Evolutionary conservation across 1,140 invertebrate species (phyloP).

Genomic region (Heliconius melpomene): DNA sequence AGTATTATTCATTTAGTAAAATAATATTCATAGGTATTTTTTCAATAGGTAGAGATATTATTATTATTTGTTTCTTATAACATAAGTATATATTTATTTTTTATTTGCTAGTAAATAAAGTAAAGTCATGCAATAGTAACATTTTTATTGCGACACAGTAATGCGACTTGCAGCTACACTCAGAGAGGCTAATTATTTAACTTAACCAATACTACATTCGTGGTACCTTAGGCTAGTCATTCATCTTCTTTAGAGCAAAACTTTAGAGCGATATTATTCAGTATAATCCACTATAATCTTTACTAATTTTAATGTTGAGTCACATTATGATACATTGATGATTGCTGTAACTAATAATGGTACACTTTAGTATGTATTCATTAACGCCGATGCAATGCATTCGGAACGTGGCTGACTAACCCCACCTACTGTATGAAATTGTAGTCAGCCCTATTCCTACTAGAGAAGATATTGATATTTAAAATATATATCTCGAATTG

Average conservation of each 20-base stretch:
- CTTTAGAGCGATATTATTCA: background rate
- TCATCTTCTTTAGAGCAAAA: background rate
- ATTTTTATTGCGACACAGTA: background rate
- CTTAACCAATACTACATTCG: background rate
- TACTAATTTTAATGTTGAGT: background rate
- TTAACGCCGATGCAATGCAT: background rate
- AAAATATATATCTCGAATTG: background rate
- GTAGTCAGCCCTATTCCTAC: background rate
- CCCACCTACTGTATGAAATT: background rate
- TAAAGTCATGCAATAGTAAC: background rate
- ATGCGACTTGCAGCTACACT: background rate
- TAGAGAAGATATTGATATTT: background rate
- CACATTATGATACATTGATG: constrained; percentile 2
- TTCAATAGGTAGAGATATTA: background rate
- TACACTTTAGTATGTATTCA: background rate
- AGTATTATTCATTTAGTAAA: background rate
- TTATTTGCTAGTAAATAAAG: background rate
- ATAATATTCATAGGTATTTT: background rate
- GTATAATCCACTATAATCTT: background rate
- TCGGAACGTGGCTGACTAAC: background rate
- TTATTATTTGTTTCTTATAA: background rate
- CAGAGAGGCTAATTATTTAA: background rate
- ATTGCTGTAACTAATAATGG: constrained; percentile 1
- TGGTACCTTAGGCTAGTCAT: background rate
- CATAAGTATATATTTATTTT: too few relatives aligned